Percentiles rank a stretch among this genome's conserved stretches.
phyloP scores from a whole-genome alignment of 2,113 vertebrate species.

The Thalassoma bifasciatum region DNA sequence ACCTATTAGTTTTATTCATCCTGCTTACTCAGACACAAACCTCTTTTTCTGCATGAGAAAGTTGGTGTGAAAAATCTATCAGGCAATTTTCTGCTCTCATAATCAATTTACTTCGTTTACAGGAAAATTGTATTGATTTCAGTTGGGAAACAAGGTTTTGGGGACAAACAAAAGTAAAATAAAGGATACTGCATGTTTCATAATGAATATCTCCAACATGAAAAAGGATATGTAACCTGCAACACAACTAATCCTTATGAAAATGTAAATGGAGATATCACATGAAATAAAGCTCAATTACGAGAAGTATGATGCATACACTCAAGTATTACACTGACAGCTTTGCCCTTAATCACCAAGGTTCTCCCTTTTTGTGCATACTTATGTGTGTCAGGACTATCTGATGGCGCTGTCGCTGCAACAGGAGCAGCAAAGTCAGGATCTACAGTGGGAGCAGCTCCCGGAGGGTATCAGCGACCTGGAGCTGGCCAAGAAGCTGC shows the following conservation, averaged over 20 bases:
- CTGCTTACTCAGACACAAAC: slow-evolving; percentile 8
- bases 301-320: neutral
- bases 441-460: slow-evolving; percentile 95
- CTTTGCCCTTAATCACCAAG: neutral
- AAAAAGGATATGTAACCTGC: neutral
- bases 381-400: slow-evolving; percentile 88
- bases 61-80: slow-evolving; percentile 15
- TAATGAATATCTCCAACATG: neutral
- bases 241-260: neutral
- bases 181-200: slow-evolving; percentile 11
- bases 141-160: neutral
- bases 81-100: slow-evolving; percentile 13
- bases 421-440: slow-evolving; percentile 97
- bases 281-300: neutral
- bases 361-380: neutral
- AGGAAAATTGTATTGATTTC: slow-evolving; percentile 11
- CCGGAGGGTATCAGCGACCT: slow-evolving; percentile 97
- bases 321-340: neutral
- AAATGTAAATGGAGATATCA: neutral
- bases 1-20: slow-evolving; percentile 38
- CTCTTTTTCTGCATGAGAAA: slow-evolving; percentile 6
- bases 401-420: slow-evolving; percentile 98
- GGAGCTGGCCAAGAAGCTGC: slow-evolving; percentile 97
- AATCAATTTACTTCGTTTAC: slow-evolving; percentile 32
- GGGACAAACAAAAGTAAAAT: too few relatives aligned